These are phyloP conservation scores for Drosophila macrospina DNA, from an alignment of 2,888 invertebrate species.

Conservation along the genomic window DNA sequence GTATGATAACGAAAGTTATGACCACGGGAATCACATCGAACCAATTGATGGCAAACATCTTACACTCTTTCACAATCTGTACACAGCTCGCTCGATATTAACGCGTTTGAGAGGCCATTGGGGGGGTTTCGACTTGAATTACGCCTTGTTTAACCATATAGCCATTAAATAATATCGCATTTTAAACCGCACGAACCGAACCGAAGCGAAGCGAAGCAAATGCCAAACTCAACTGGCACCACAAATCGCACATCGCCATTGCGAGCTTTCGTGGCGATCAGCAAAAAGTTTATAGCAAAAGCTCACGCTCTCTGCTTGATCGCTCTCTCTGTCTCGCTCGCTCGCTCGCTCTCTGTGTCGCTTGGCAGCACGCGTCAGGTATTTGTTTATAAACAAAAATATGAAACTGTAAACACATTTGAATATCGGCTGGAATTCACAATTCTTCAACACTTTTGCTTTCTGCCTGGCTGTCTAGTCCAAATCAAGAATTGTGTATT, in stretches of 20 bases:
- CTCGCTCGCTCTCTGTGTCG: conserved; percentile 3
- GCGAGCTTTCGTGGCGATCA: conserved; percentile 28
- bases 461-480: conserved; percentile 43
- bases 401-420: conserved; percentile 59
- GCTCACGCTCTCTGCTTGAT: conserved; percentile 42
- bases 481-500: conserved; percentile 8
- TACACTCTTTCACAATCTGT: conserved; percentile 27
- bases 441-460: conserved; percentile 67
- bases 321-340: background rate
- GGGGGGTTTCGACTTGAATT: conserved; percentile 8
- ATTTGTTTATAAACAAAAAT: conserved; percentile 77
- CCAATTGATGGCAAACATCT: conserved; percentile 76
- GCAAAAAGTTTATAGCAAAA: conserved; percentile 53
- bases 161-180: conserved; percentile 22
- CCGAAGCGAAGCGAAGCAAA: conserved; percentile 42
- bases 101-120: conserved; percentile 43
- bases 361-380: conserved; percentile 56
- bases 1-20: conserved; percentile 61
- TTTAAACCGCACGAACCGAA: conserved; percentile 11
- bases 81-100: conserved; percentile 6
- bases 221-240: conserved; percentile 55
- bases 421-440: conserved; percentile 36
- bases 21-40: conserved; percentile 76
- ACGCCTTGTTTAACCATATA: background rate
- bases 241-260: background rate